These are phyloP conservation scores for Glomeris marginata DNA, from an alignment of 2,888 invertebrate genomes.

Conservation along the genomic window DNA sequence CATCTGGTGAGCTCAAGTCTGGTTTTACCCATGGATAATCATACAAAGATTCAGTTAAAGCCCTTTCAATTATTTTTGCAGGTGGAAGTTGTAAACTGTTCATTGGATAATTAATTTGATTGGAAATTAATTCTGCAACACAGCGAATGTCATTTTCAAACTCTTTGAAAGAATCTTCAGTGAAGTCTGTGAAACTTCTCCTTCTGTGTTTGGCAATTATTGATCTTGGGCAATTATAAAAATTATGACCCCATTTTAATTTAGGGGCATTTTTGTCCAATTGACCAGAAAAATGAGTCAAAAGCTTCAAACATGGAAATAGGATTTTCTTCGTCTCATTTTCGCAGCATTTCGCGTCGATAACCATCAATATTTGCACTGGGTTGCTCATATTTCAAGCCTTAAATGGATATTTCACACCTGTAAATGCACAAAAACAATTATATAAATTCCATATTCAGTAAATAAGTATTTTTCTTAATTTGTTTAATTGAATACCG, in stretches of 20 bases:
- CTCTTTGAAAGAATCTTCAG: constrained; percentile 5
- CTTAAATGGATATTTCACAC: no score
- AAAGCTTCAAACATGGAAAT: no score
- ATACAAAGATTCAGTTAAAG: constrained; percentile 9
- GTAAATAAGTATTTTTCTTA: no score
- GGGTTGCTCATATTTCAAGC: no score
- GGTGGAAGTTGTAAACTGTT: background rate
- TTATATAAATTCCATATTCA: no score
- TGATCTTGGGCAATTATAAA: constrained; percentile 6
- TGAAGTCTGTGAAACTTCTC: constrained; percentile 6
- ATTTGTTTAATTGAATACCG: no score
- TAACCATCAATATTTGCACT: no score
- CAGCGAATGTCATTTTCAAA: constrained; percentile 10
- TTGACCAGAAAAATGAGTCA: background rate
- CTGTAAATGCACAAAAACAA: no score
- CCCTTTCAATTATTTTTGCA: background rate
- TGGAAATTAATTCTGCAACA: background rate
- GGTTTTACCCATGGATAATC: constrained; percentile 14
- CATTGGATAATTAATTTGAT: background rate
- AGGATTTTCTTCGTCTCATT: no score
- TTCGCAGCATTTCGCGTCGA: no score
- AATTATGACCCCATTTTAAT: constrained; percentile 14
- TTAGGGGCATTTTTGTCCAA: background rate
- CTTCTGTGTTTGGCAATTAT: constrained; percentile 1
- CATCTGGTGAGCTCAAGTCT: constrained; percentile 9